Conservation (phyloP, 2,888 invertebrate species). For the Leptinotarsa haldemani region DNA sequence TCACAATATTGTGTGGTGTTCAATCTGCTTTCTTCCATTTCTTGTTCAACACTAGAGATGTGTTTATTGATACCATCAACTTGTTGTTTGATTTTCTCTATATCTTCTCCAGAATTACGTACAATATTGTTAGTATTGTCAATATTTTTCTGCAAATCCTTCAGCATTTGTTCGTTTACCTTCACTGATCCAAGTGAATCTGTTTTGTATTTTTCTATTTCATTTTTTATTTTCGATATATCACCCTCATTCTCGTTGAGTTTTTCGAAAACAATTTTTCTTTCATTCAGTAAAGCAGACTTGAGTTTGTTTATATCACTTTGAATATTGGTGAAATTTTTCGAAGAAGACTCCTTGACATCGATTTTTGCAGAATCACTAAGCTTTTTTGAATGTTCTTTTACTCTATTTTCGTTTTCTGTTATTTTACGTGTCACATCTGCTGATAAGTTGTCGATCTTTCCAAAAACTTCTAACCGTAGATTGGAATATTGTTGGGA, state of each 20-base stretch:
- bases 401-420: not conserved
- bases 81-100: not conserved
- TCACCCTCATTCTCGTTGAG: not conserved
- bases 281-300: not conserved
- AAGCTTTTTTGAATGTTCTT: not conserved
- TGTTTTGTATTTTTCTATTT: not conserved
- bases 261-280: not conserved
- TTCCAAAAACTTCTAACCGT: not conserved
- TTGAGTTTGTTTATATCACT: not conserved
- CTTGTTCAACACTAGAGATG: not conserved
- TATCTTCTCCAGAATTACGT: not conserved
- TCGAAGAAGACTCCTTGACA: not conserved
- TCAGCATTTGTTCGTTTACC: not conserved
- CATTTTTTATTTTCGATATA: not conserved
- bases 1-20: not conserved
- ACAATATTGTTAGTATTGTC: not conserved
- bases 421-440: not conserved
- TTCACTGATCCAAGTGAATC: not conserved
- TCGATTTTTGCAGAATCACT: not conserved
- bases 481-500: constrained; percentile 8
- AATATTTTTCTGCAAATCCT: not conserved
- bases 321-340: not conserved
- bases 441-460: not conserved
- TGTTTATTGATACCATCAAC: not conserved
- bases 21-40: not conserved